phyloP scores from a whole-genome alignment of 2,797 vertebrate genomes.

The Tiaroga cobitis region DNA sequence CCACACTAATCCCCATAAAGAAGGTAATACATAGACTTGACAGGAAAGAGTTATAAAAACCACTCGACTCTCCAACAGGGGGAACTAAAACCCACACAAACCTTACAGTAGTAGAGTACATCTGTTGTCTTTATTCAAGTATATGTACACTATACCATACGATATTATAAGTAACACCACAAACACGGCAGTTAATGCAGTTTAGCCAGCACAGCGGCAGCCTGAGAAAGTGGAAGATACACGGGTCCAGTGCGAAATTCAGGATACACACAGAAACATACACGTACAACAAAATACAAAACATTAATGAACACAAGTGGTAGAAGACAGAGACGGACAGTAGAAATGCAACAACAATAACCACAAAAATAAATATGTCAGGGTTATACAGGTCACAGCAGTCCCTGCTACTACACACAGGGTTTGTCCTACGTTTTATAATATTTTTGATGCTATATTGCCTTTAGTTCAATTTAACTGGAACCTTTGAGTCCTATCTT shows the following conservation, averaged over 20 bases:
- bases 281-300: neutral
- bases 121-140: constrained; percentile 49
- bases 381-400: constrained; percentile 34
- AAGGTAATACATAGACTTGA: neutral
- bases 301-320: neutral
- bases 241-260: constrained; percentile 24
- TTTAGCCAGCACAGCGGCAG: constrained; percentile 41
- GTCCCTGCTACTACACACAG: neutral
- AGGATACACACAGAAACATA: constrained; percentile 30
- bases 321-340: constrained; percentile 11
- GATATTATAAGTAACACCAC: constrained; percentile 25
- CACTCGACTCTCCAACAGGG: constrained; percentile 13
- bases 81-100: constrained; percentile 28
- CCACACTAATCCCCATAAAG: neutral
- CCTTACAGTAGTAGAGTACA: neutral
- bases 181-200: constrained; percentile 23
- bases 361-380: constrained; percentile 18
- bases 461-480: neutral
- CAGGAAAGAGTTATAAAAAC: neutral
- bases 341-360: constrained; percentile 34
- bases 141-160: constrained; percentile 44
- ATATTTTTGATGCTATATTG: neutral
- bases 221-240: constrained; percentile 27
- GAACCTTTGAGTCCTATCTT: neutral
- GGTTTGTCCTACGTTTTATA: neutral